Conservation (phyloP, 2,888 invertebrate genomes). For the Ypsolopha sequella region DNA sequence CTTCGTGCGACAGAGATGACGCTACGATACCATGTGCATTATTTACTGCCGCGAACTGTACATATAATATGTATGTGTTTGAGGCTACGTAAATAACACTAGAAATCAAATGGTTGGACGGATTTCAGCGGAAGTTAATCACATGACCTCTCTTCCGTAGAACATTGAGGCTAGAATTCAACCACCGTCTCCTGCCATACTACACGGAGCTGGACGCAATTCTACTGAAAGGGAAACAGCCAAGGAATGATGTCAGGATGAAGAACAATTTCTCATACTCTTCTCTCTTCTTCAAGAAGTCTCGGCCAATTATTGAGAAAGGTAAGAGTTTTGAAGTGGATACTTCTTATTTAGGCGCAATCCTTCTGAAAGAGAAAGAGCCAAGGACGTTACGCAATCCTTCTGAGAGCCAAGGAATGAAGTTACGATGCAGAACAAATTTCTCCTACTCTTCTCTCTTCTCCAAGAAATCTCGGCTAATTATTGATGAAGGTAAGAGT, state of each 20-base stretch:
- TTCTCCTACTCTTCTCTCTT: constrained; percentile 41
- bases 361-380: no score
- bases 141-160: constrained; percentile 48
- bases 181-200: constrained; percentile 83
- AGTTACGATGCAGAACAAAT: constrained; percentile 34
- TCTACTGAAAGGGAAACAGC: constrained; percentile 77
- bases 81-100: no score
- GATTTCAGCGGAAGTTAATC: no score
- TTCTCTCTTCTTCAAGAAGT: constrained; percentile 35
- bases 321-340: constrained; percentile 38
- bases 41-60: no score
- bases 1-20: no score
- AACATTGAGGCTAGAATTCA: constrained; percentile 86
- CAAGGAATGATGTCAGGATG: constrained; percentile 30
- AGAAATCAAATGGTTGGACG: no score
- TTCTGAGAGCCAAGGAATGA: constrained; percentile 69
- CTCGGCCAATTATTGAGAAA: constrained; percentile 38
- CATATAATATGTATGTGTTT: no score
- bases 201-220: constrained; percentile 92
- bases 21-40: no score
- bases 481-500: constrained; percentile 43
- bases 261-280: constrained; percentile 45
- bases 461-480: constrained; percentile 34
- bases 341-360: no score
- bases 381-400: no score